A percentile compares a stretch with the other conserved stretches of the same genome.
phyloP scores from a whole-genome alignment of 2,113 vertebrate genomes.

The Corythornis vintsioides region DNA sequence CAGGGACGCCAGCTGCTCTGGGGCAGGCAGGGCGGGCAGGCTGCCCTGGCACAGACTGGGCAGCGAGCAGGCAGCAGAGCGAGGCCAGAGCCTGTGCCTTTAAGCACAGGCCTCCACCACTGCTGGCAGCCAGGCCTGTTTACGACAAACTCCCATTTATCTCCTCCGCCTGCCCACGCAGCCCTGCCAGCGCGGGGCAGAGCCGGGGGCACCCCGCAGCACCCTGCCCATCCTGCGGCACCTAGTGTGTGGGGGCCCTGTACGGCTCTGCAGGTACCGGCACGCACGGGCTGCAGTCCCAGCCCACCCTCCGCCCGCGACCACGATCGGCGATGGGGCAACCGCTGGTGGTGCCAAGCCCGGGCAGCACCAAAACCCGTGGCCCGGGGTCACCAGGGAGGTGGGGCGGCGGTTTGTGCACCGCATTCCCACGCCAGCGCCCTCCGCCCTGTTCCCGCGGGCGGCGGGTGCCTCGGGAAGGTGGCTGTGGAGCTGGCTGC shows the following conservation, averaged over 20 bases:
- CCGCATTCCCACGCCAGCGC: neutral
- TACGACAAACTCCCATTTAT: slow-evolving; percentile 45
- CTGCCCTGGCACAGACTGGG: neutral
- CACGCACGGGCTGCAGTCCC: neutral
- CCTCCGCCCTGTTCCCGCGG: fast-evolving
- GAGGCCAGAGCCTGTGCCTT: slow-evolving; percentile 44
- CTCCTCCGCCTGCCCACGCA: slow-evolving; percentile 37
- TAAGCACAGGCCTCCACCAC: neutral
- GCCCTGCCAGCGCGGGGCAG: slow-evolving; percentile 31
- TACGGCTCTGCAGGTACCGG: neutral
- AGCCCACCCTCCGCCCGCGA: neutral
- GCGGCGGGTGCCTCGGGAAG: neutral
- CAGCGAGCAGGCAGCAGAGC: neutral
- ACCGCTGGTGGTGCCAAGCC: neutral
- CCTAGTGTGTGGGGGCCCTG: neutral
- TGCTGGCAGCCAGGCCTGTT: slow-evolving; percentile 54
- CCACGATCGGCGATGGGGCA: fast-evolving
- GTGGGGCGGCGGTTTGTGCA: neutral
- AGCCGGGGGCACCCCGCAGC: slow-evolving; percentile 1
- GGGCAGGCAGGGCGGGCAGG: neutral
- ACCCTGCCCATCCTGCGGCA: neutral
- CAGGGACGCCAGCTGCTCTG: neutral
- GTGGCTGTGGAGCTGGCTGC: fast-evolving
- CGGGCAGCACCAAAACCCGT: neutral
- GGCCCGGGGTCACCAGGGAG: slow-evolving; percentile 12